Evolutionary conservation across 2,888 invertebrate species (phyloP).

Genomic region (Seira musarum): DNA sequence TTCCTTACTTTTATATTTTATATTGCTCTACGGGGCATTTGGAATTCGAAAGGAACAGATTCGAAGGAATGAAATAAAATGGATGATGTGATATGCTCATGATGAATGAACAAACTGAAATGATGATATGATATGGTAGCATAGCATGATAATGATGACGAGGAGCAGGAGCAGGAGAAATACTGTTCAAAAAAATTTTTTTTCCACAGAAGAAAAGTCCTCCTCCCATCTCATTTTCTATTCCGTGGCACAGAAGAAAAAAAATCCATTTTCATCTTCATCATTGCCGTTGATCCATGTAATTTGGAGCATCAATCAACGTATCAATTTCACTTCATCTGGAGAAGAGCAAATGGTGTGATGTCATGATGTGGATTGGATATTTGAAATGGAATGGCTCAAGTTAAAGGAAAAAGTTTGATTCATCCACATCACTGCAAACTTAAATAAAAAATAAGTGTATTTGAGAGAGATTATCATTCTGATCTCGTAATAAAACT

Average conservation of each 20-base stretch:
- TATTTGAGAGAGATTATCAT: too few relatives aligned
- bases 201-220: background rate
- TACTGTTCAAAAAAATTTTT: background rate
- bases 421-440: background rate
- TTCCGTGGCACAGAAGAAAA: background rate
- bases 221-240: slow-evolving; percentile 7
- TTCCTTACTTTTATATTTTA: background rate
- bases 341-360: background rate
- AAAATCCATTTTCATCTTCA: slow-evolving; percentile 1
- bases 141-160: too few relatives aligned
- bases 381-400: background rate
- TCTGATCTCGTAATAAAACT: too few relatives aligned
- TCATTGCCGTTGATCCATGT: slow-evolving; percentile 3
- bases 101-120: background rate
- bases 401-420: slow-evolving; percentile 3
- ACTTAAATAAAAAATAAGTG: slow-evolving; percentile 1
- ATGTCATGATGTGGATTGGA: background rate
- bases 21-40: background rate
- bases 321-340: slow-evolving; percentile 10
- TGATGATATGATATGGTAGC: too few relatives aligned
- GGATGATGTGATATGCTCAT: background rate
- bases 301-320: slow-evolving; percentile 7
- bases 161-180: background rate
- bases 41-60: background rate
- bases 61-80: slow-evolving; percentile 3